Evolutionary conservation across 2,888 invertebrate genomes (phyloP), one percentile per base, ranked within the genome.

Genomic region (Caradrina clavipalpis): DNA sequence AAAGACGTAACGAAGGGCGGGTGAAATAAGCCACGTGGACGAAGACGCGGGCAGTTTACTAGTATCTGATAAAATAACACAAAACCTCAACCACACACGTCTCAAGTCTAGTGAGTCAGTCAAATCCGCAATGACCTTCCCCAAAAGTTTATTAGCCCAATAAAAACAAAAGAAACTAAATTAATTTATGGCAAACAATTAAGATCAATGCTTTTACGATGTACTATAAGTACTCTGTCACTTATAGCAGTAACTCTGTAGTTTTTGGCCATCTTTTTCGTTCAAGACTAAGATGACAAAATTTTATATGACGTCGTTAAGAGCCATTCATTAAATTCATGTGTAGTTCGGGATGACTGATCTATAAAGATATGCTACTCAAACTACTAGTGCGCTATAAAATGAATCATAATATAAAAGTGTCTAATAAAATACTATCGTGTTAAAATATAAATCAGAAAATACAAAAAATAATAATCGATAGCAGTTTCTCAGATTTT

Each of bases 121-220:
- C 61, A 11, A 59, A 75, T 35, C 56, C 56, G 39, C 26, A 62
- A 55, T 22, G 49, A 49, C 17, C 26, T 4, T 51, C 45, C 4
- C 26, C 26, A 49, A 45, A 49, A 55, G 42, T 70, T 73, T 26
- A 58, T 42, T 51, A 35, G 10, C 45, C 19, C 53, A 54, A 22
- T 73, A 55, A 69, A 35, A 83, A 65, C 73, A 68, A 68, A 58
- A 73, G 8, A n/a, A 69, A 31, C 69, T 73, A 54, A 81, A 81
- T 83, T 73, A 81, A 64, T 81, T 74, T 84, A 81, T 65, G 82
- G 56, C 42, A 50, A 45, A 54, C 71, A 68, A 83, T 81, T 81
- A 74, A 74, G 67, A 60, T 31, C 47, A 53, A 58, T 78, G 50
- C 55, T 69, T 64, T 57, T 69, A 73, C 42, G 77, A 70, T 49